phyloP scores from a whole-genome alignment of 2,797 vertebrate genomes.

The Coendou prehensilis region DNA sequence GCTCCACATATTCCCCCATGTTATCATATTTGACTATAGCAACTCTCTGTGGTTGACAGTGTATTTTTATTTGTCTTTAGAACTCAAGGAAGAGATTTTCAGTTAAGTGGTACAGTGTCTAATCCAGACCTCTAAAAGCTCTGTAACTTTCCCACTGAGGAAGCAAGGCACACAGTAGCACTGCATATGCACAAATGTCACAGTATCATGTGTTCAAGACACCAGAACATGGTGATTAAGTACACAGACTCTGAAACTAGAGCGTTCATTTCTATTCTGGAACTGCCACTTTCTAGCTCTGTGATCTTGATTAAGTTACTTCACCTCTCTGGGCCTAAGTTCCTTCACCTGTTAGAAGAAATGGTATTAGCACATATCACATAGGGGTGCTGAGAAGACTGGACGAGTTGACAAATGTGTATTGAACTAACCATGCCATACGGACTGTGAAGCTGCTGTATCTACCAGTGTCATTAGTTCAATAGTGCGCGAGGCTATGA shows the following conservation, averaged over 20 bases:
- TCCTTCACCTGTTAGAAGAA: constrained; percentile 3
- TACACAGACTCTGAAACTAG: not conserved
- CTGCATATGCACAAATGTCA: not conserved
- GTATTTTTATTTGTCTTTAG: not conserved
- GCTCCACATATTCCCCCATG: not conserved
- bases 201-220: not conserved
- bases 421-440: not conserved
- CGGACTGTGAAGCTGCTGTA: not conserved
- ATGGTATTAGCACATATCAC: not conserved
- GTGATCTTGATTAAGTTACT: not conserved
- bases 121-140: not conserved
- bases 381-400: not conserved
- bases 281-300: not conserved
- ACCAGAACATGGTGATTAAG: not conserved
- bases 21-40: not conserved
- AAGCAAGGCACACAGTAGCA: not conserved
- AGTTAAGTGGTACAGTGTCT: not conserved
- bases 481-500: not conserved
- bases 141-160: not conserved
- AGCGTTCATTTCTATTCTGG: not conserved
- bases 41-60: not conserved
- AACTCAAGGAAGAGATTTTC: not conserved
- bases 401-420: not conserved
- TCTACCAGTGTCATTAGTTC: not conserved
- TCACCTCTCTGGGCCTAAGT: not conserved